Evolutionary conservation across 2,797 vertebrate genomes (phyloP).

Genomic region (Sebastes glaucus): DNA sequence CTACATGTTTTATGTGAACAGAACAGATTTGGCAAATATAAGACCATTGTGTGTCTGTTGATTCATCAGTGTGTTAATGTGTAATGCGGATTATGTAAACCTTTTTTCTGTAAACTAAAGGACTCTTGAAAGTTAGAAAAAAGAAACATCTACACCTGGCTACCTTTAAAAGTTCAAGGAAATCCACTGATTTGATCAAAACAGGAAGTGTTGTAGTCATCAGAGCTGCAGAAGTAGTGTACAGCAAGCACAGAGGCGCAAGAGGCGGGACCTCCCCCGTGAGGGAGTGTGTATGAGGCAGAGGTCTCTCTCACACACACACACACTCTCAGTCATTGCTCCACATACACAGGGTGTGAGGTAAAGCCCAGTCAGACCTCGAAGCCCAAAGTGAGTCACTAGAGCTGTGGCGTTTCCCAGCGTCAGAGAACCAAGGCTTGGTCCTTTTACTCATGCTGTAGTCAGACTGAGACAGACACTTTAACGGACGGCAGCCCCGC

Average conservation of each 20-base stretch:
- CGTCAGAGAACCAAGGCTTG: slow-evolving; percentile 61
- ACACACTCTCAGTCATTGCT: slow-evolving; percentile 44
- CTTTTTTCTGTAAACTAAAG: background rate
- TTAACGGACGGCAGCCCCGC: slow-evolving; percentile 56
- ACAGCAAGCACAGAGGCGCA: background rate
- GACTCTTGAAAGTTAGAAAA: background rate
- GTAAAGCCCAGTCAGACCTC: slow-evolving; percentile 73
- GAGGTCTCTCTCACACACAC: slow-evolving; percentile 27
- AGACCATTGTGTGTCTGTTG: background rate
- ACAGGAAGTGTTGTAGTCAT: slow-evolving; percentile 41
- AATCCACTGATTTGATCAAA: slow-evolving; percentile 27
- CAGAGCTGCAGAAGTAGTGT: slow-evolving; percentile 34
- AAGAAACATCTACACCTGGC: background rate
- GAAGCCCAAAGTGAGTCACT: slow-evolving; percentile 67
- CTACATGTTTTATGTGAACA: background rate
- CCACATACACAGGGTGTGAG: slow-evolving; percentile 61
- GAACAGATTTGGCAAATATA: background rate
- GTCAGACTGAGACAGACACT: slow-evolving; percentile 64
- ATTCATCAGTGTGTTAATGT: background rate
- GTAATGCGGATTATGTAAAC: background rate
- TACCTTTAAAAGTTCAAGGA: background rate
- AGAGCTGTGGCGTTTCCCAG: slow-evolving; percentile 66
- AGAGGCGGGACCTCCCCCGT: slow-evolving; percentile 66
- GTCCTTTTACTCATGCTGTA: slow-evolving; percentile 63
- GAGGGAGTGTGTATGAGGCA: slow-evolving; percentile 63